Base-by-base conservation (phyloP, 1,140 invertebrate genomes). In the Papilio polyxenes region DNA sequence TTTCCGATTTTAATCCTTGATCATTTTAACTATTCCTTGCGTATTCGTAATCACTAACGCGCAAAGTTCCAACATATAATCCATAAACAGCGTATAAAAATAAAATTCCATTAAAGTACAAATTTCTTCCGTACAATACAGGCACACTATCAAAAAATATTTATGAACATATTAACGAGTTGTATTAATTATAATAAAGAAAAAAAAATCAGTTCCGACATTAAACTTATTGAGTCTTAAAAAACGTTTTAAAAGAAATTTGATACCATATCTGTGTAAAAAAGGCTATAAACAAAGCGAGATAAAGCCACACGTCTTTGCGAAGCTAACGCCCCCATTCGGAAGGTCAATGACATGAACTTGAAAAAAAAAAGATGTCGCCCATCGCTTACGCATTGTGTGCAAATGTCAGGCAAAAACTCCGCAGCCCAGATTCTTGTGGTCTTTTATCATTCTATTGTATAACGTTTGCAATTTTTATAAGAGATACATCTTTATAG, bases 401-500 rank as follows among this genome's bases (percentile, higher is more conserved):
- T 88, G 87, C 82, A 83, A 88, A 86, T 87, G 80, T 80, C 76
- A 78, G 23, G 15, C 77, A 84, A 80, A 84, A 83, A 82, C 49
- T 65, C 51, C 23, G 31, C 8, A 82, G 77, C 56, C 40, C 77
- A 37, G 49, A 40, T 62, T 78, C 23, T 40, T 78, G 3, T 13
- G n/a, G 48, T 76, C 75, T 77, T 77, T 77, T 77, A 44, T 62
- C 23, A 78, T 62, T 15, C 51, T 49, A 78, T 78, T 78, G 53
- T 76, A 31, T 31, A 15, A 51, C 23, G 49, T 80, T 82, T 76
- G 76, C 15, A 59, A 44, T 78, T 49, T 13, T 53, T 56, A 20
- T 48, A 20, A 77, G 20, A n/a, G 53, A 20, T 40, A 5, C 5
- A n/a, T 62, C 31, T 56, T 62, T 48, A 59, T 40, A 40, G 53